Evolutionary conservation across 2,888 invertebrate genomes (phyloP), one percentile per base, ranked within the genome.

Genomic region (Latrodectus hesperus): DNA sequence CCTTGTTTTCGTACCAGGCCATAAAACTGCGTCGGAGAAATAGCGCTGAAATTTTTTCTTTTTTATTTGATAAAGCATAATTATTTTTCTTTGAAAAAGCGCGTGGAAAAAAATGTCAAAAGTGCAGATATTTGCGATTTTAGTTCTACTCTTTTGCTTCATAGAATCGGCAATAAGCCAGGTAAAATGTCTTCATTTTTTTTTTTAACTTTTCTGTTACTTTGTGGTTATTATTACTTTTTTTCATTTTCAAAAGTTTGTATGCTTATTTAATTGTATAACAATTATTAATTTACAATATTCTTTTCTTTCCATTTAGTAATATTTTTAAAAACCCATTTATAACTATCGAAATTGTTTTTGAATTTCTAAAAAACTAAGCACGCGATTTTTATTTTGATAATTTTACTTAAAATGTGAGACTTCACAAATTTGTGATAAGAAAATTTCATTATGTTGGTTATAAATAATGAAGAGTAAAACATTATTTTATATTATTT

Each of bases 71-170:
- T 10, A 60, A n/a, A 3, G 12, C 60, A 60, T 1, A 6, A 60
- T 11, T 60, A 16, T 60, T 60, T 16, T 60, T n/a, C 14, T 68
- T 26, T 17, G 17, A 1, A 38, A 38, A 38, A 38, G 38, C 1
- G 38, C 38, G 6, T 6, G 38, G 38, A 38, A 22, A 22, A 75
- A 60, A 68, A 82, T 75, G 82, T 51, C 49, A n/a, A 82, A 70
- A 82, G 68, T 75, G 17, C 70, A 67, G 38, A 49, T 75, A 51
- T 82, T 60, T 49, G 75, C 74, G 26, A 60, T 71, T 14, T 60
- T 84, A 10, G 64, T 80, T 75, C 49, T 85, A n/a, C 38, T 85
- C 5, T 67, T 84, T 49, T 85, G 60, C 52, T 73, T 85, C 16
- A 60, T 79, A n/a, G 64, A 60, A 70, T 17, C 22, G 9, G 38